Base-by-base conservation (phyloP, 2,797 vertebrate genomes). In the Betta splendens region DNA sequence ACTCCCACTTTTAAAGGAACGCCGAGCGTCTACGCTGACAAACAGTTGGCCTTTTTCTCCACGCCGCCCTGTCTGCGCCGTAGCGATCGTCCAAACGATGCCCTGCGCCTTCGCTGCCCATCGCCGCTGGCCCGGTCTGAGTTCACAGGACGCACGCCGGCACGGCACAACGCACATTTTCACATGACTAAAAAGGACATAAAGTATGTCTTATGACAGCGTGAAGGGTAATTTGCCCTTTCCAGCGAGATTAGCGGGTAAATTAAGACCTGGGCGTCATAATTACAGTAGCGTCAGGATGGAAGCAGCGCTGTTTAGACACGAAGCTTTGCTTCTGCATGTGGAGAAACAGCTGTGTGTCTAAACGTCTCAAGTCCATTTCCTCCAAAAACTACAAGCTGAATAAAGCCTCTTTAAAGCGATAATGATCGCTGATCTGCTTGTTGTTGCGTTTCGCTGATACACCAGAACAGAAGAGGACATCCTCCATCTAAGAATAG, bases 1-100 rank as follows among this genome's bases (percentile, higher is more conserved):
- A 71, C 72, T 83, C 83, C 77, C 75, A 85, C 87, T 83, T 81
- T 77, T 84, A 87, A 86, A 86, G 76, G 69, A 85, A 85, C 79
- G 78, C 75, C 86, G 59, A 68, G 77, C 78, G 89, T 79, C 65
- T 57, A 38, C 77, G 37, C 65, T 35, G 71, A 61, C 55, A 46
- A 83, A 70, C 77, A 71, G 81, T 77, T 75, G 85, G 80, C 69
- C 73, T 76, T 77, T 84, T 84, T 85, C 69, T 78, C 77, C 69
- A 59, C 25, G 43, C 62, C 63, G 76, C 75, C 55, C 69, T 72
- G 72, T 69, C 65, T 20, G 69, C 64, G 64, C 73, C 72, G 71
- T 77, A 71, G 85, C 80, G 88, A 87, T 80, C 51, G 69, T 61
- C 77, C 65, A 32, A 58, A 54, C 40, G 80, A 79, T 65, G 73